phyloP scores from a whole-genome alignment of 2,113 vertebrate genomes.

The Mugil cephalus region DNA sequence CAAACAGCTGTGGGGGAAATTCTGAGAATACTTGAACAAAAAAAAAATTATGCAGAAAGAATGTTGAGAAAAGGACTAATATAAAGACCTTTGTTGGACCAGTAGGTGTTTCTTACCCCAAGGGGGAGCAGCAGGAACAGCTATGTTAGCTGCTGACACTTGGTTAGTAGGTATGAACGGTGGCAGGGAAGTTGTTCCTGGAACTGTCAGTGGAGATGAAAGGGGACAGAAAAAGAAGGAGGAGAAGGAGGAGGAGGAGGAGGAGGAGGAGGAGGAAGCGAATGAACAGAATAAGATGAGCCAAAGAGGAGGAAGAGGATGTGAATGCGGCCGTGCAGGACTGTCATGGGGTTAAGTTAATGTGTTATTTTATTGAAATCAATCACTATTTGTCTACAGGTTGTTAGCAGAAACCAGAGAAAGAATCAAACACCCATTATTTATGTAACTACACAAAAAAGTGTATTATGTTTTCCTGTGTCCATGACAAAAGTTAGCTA shows the following conservation, averaged over 20 bases:
- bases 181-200: slow-evolving; percentile 15
- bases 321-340: background rate
- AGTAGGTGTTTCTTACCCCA: slow-evolving; percentile 43
- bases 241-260: background rate
- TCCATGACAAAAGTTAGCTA: too few relatives aligned
- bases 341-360: background rate
- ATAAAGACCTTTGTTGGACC: background rate
- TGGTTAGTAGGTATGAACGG: slow-evolving; percentile 39
- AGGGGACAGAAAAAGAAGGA: background rate
- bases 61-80: too few relatives aligned
- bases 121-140: slow-evolving; percentile 16
- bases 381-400: too few relatives aligned
- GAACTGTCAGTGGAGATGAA: slow-evolving; percentile 19
- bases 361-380: too few relatives aligned
- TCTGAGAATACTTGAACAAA: too few relatives aligned
- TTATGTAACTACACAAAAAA: too few relatives aligned
- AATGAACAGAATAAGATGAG: background rate
- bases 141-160: slow-evolving; percentile 49
- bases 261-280: background rate
- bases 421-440: too few relatives aligned
- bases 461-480: too few relatives aligned
- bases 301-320: background rate
- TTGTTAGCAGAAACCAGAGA: too few relatives aligned
- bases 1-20: too few relatives aligned
- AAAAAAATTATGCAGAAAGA: too few relatives aligned